Evolutionary conservation across 2,888 invertebrate species (phyloP), one percentile per base, ranked within the genome.

Genomic region (Pterobdella sp.): DNA sequence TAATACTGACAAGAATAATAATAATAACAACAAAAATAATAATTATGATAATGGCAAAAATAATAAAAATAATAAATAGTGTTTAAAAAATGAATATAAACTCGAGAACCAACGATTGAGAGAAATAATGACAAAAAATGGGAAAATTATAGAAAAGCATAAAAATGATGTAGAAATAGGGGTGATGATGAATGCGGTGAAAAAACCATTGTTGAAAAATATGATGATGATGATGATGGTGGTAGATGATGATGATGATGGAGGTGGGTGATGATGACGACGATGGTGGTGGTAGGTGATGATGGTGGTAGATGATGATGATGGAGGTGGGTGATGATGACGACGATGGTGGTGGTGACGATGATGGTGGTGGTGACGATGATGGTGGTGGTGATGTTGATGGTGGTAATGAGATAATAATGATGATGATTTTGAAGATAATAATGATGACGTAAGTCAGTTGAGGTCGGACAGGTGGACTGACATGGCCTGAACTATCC

Each of bases 401-500:
- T 14, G 22, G 22, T 42, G 10, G 49, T 14, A 42, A 42, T 42
- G 49, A 42, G 10, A 42, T 42, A 22, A 42, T 42, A 22, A 42
- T 42, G 49, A 42, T 42, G 49, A 42, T 42, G 49, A 42, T 14
- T 7, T 14, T 42, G 49, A 42, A 14, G 10, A 42, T 42, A 22
- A 7, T 42, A 22, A 42, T 22, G 49, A 42, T 42, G 49, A 42
- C 22, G 49, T 14, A 22, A 42, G 49, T 42, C 49, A 42, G 49
- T 73, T 73, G 56, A 73, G 52, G 64, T 56, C 72, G 1, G 74
- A 70, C 29, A 74, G 56, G 26, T 84, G 83, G 77, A 84, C 81
- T 3, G 84, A 81, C 68, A 85, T 77, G 1, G 85, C 85, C 77
- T 85, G 84, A 0, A 86, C 85, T 67, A 86, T 86, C 85, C 85